Evolutionary conservation across 2,797 vertebrate species (phyloP).

Genomic region (Bradypodion ventrale): DNA sequence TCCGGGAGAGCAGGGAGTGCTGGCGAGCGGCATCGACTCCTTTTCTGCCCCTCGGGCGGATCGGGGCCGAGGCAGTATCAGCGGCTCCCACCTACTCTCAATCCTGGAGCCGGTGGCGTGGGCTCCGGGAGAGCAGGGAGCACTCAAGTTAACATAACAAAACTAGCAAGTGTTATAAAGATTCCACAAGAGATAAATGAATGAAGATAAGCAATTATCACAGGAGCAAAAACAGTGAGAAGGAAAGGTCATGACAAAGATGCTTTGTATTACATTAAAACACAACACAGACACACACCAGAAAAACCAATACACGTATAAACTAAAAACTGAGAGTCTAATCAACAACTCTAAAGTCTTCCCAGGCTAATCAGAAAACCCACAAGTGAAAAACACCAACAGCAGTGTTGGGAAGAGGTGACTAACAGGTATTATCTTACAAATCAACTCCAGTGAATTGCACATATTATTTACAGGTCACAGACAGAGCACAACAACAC

Average conservation of each 20-base stretch:
- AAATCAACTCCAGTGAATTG: background rate
- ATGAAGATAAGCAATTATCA: background rate
- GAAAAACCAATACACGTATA: no score
- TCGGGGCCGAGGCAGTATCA: no score
- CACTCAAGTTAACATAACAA: background rate
- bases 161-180: background rate
- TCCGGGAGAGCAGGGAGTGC: no score
- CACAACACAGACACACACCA: background rate
- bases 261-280: background rate
- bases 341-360: background rate
- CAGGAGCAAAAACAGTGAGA: background rate
- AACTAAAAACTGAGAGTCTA: background rate
- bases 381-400: background rate
- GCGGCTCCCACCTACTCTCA: no score
- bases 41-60: no score
- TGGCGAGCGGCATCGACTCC: no score
- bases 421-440: conserved; percentile 12
- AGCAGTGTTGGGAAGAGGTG: background rate
- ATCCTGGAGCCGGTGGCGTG: no score
- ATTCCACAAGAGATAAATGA: background rate
- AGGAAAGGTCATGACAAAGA: background rate
- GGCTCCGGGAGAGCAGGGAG: no score
- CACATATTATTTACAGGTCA: background rate
- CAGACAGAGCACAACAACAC: background rate
- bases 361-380: background rate